Evolutionary conservation across 2,113 vertebrate genomes (phyloP), one percentile per base, ranked within the genome.

Genomic region (Neotoma lepida): DNA sequence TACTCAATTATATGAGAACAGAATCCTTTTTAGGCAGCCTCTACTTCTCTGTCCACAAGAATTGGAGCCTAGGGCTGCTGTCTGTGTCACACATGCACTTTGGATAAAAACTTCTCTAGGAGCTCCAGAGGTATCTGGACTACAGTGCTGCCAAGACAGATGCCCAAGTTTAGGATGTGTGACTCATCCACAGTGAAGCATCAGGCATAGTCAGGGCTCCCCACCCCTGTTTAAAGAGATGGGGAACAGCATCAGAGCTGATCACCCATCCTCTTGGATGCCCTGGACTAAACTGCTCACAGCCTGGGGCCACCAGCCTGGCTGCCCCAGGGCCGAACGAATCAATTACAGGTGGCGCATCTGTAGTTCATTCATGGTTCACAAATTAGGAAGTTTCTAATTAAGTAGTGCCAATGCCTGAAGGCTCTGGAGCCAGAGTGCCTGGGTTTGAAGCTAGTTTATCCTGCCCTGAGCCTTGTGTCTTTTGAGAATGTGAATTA

Each of bases 331-430:
- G 54, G 63, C 92, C 6, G 44, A 95, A 95, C 44, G 7, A 93
- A 68, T 92, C 71, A 41, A 92, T 95, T 94, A 90, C 71, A 58
- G 20, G 73, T 82, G 77, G 66, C 54, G 63, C 89, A 90, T 96
- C 91, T 94, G 86, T 35, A 88, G 92, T 49, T 90, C 89, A 90
- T 90, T 77, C 39, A 4, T 92, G 89, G 82, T 66, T 96, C 58
- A 71, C 77, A 39, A 54, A 24, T 22, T 90, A 86, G 84, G 74
- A 96, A 85, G 33, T 82, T 94, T 82, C 61, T 51, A 87, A 88
- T 87, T 95, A 95, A 92, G 28, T 14, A 64, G 49, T 26, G 44
- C 70, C n/a, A 41, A 58, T 82, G 90, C 88, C 63, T 84, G 63
- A 88, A 96, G 58, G 5, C 51, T 46, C 51, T 73, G 71, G 70